These are phyloP conservation scores for Saccostrea echinata DNA, from an alignment of 1,140 invertebrate genomes.

Conservation along the genomic window DNA sequence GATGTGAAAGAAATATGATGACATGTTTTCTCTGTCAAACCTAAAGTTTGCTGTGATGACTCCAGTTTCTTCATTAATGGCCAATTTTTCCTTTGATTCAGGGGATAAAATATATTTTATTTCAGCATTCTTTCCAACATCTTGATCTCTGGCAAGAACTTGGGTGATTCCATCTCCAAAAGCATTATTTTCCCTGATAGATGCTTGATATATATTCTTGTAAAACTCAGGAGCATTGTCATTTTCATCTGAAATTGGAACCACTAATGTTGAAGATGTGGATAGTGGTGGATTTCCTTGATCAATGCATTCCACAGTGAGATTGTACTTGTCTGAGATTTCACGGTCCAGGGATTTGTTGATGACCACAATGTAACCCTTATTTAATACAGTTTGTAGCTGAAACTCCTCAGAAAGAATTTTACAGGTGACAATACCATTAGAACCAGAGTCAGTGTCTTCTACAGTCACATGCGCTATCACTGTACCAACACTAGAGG, in stretches of 20 bases:
- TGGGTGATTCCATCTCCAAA: conserved; percentile 62
- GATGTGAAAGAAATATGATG: conserved; percentile 59
- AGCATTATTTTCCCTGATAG: conserved; percentile 63
- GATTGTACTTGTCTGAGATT: conserved; percentile 55
- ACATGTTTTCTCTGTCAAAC: conserved; percentile 62
- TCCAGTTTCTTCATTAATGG: conserved; percentile 58
- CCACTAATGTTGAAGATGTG: conserved; percentile 93
- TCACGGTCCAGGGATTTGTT: conserved; percentile 61
- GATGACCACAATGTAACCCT: conserved; percentile 60
- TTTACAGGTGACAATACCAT: conserved; percentile 64
- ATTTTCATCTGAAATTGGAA: conserved; percentile 94
- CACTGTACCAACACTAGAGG: conserved; percentile 60
- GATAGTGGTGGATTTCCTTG: conserved; percentile 86
- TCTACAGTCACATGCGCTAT: conserved; percentile 68
- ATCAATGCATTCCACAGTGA: conserved; percentile 81
- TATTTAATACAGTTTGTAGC: conserved; percentile 54
- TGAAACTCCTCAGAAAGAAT: conserved; percentile 55
- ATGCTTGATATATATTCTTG: conserved; percentile 84
- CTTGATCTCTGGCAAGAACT: conserved; percentile 93
- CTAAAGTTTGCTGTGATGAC: conserved; percentile 58
- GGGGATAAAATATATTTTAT: conserved; percentile 79
- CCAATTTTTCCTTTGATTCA: conserved; percentile 78
- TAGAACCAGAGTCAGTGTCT: conserved; percentile 67
- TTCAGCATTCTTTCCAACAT: conserved; percentile 90
- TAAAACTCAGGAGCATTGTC: conserved; percentile 97